A percentile compares a stretch with the other conserved stretches of the same genome.
These are phyloP conservation scores for honey bee (Apis mellifera) DNA, from an alignment of 1,140 invertebrate genomes.

Conservation along the genomic window Amel_HAv3.1 CM009940.2:9707501-9708000, in stretches of 20 bases:
- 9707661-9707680: constrained; percentile 59
- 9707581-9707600: constrained; percentile 12
- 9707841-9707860: background rate
- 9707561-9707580: constrained; percentile 77
- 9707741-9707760: constrained; percentile 25
- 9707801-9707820: background rate
- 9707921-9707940: no score
- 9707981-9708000: no score
- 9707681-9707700: constrained; percentile 63
- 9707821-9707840: no score
- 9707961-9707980: no score
- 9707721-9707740: constrained; percentile 37
- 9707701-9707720: constrained; percentile 59
- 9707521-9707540: constrained; percentile 61
- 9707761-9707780: constrained; percentile 1
- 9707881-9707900: no score
- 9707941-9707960: no score
- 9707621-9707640: constrained; percentile 61
- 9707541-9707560: constrained; percentile 78
- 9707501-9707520: constrained; percentile 62
- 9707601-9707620: constrained; percentile 53
- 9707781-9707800: constrained; percentile 23
- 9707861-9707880: background rate
- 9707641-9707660: constrained; percentile 66
- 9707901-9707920: no score